phyloP scores from a whole-genome alignment of 2,797 vertebrate species.

The Cynopterus sphinx region DNA sequence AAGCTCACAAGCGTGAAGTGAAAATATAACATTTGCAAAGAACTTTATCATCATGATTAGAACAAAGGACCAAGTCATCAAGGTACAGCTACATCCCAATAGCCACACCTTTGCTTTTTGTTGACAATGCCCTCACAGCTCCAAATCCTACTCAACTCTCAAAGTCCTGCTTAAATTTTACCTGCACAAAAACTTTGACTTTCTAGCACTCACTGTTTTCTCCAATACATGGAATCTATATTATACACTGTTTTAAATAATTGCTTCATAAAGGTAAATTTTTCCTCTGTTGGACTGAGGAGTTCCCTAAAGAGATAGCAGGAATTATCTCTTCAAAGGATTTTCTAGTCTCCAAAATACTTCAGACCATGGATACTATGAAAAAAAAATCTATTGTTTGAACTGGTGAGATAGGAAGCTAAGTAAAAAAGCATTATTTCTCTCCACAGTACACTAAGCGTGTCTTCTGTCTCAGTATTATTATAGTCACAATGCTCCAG shows the following conservation, averaged over 20 bases:
- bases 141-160: neutral
- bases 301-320: neutral
- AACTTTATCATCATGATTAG: neutral
- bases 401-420: neutral
- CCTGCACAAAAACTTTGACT: neutral
- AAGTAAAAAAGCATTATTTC: neutral
- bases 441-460: neutral
- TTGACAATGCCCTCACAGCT: neutral
- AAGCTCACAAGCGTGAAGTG: constrained; percentile 16
- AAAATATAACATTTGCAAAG: neutral
- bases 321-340: neutral
- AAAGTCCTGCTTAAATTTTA: neutral
- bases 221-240: neutral
- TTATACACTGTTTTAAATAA: neutral
- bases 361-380: neutral
- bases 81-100: neutral
- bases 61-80: neutral
- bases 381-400: neutral
- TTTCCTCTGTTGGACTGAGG: neutral
- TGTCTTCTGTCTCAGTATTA: neutral
- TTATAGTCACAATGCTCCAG: neutral
- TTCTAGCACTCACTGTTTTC: neutral
- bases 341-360: neutral
- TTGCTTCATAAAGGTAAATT: neutral
- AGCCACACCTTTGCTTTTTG: neutral